Conservation (phyloP, 2,113 vertebrate species). For the Sebastes schlegelii region DNA sequence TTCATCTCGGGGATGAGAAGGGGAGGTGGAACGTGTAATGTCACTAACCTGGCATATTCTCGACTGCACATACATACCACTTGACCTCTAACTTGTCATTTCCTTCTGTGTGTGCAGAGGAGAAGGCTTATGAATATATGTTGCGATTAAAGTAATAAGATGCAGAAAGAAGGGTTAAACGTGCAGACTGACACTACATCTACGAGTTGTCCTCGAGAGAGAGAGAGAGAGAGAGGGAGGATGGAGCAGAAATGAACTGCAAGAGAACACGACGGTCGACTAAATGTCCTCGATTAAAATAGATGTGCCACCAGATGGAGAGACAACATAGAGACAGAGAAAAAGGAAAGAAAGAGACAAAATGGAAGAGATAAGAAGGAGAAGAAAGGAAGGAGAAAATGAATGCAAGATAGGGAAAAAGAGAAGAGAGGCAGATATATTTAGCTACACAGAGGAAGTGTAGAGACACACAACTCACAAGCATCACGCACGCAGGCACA, state of each 20-base stretch:
- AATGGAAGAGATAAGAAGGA: conserved; percentile 26
- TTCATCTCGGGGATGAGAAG: neutral
- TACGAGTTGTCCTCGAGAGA: neutral
- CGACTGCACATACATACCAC: neutral
- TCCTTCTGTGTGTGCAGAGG: neutral
- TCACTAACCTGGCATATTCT: neutral
- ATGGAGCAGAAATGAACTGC: neutral
- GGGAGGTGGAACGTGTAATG: neutral
- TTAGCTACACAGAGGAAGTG: neutral
- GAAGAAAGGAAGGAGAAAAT: neutral
- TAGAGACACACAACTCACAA: neutral
- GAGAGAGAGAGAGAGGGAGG: neutral
- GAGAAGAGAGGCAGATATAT: neutral
- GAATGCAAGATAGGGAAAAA: neutral
- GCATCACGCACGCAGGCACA: neutral
- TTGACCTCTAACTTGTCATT: conserved; percentile 15
- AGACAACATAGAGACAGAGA: conserved; percentile 4
- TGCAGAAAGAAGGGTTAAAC: neutral
- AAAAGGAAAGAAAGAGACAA: conserved; percentile 12
- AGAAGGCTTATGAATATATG: conserved; percentile 15
- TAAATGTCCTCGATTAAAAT: conserved; percentile 59
- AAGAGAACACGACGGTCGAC: conserved; percentile 15
- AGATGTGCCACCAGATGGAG: conserved; percentile 45
- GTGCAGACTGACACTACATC: neutral
- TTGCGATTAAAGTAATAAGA: neutral